These are phyloP conservation scores for Zygogramma bicolorata DNA, from an alignment of 2,888 invertebrate genomes.

Conservation along the genomic window DNA sequence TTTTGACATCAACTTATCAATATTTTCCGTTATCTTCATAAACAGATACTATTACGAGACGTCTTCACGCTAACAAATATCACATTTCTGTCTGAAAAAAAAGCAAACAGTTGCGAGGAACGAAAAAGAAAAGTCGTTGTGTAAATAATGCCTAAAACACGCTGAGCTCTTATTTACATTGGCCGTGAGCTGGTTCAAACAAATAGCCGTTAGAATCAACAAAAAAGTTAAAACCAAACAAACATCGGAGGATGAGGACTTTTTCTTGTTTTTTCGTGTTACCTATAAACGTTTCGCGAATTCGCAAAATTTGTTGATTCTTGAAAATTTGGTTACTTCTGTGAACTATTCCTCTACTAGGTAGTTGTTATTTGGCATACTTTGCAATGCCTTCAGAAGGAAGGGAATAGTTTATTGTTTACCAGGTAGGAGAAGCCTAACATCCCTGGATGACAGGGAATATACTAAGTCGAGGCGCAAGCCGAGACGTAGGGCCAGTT, in stretches of 20 bases:
- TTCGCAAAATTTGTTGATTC: neutral
- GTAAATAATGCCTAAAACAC: slow-evolving; percentile 55
- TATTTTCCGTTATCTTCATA: neutral
- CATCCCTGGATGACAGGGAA: too few relatives aligned
- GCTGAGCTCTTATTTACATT: slow-evolving; percentile 56
- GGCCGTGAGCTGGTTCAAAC: slow-evolving; percentile 57
- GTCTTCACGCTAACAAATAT: slow-evolving; percentile 37
- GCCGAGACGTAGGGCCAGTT: too few relatives aligned
- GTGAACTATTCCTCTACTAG: too few relatives aligned
- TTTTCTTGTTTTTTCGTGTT: too few relatives aligned
- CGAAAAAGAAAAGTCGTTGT: slow-evolving; percentile 53
- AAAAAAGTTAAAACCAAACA: slow-evolving; percentile 58
- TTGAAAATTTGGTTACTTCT: too few relatives aligned
- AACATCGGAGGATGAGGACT: slow-evolving; percentile 32
- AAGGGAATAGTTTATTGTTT: too few relatives aligned
- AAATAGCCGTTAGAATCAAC: slow-evolving; percentile 57
- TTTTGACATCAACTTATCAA: neutral
- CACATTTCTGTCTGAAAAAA: slow-evolving; percentile 49
- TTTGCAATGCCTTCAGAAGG: too few relatives aligned
- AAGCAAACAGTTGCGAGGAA: slow-evolving; percentile 50
- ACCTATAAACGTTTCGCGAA: neutral
- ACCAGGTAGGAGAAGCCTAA: too few relatives aligned
- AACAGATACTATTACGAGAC: neutral
- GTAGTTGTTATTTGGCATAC: too few relatives aligned
- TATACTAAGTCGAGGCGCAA: too few relatives aligned